Conservation (phyloP, 2,113 vertebrate genomes). For the Rhynchomys soricoides region DNA sequence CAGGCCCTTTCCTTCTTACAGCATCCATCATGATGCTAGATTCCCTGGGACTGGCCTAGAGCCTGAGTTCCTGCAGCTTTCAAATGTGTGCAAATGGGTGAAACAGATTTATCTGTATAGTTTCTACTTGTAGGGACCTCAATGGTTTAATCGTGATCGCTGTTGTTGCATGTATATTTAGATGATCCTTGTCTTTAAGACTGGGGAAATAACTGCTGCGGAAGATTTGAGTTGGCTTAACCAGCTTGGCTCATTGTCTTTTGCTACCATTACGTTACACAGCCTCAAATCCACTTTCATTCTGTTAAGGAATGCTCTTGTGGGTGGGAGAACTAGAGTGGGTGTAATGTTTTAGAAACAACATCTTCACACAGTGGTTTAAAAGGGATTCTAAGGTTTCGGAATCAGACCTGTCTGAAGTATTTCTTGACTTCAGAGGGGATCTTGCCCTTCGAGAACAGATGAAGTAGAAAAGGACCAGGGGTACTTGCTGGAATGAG, state of each 20-base stretch:
- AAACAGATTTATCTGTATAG: background rate
- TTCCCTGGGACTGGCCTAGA: background rate
- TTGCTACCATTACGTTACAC: background rate
- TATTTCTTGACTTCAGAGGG: background rate
- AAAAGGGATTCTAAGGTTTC: background rate
- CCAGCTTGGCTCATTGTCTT: background rate
- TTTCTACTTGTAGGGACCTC: background rate
- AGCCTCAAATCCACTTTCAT: background rate
- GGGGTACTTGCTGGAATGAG: background rate
- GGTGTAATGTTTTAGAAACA: background rate
- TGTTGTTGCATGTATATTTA: background rate
- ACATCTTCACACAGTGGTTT: background rate
- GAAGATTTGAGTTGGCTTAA: background rate
- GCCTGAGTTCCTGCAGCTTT: background rate
- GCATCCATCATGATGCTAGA: background rate
- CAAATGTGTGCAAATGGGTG: background rate
- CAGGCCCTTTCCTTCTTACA: background rate
- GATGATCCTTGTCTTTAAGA: background rate
- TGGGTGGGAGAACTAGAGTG: background rate
- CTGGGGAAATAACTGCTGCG: background rate
- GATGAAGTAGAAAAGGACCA: background rate
- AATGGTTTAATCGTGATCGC: background rate
- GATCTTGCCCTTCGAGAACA: background rate
- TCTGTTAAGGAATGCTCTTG: background rate
- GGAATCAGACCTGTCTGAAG: background rate